Conservation (phyloP, 1,140 invertebrate species). For the Cotesia vestalis region DNA sequence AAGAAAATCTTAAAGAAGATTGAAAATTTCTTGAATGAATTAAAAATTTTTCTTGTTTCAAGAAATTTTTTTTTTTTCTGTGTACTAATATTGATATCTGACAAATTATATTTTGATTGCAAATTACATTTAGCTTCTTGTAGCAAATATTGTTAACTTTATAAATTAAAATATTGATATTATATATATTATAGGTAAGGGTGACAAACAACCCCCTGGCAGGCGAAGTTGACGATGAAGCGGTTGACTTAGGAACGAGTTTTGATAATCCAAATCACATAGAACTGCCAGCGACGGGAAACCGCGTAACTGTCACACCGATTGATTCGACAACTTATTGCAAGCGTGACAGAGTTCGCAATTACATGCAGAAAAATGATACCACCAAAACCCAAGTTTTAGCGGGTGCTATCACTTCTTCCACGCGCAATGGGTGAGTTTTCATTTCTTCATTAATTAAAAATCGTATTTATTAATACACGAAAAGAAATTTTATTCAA, state of each 20-base stretch:
- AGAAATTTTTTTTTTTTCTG: too few relatives aligned
- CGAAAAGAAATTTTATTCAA: neutral
- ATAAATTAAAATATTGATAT: neutral
- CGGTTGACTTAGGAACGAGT: constrained; percentile 69
- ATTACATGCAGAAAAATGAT: constrained; percentile 42
- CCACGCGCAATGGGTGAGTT: constrained; percentile 57
- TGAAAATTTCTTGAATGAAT: too few relatives aligned
- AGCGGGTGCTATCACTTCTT: constrained; percentile 31
- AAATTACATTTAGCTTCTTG: too few relatives aligned
- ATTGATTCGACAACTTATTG: constrained; percentile 80
- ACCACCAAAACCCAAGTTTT: constrained; percentile 47
- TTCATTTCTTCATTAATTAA: neutral
- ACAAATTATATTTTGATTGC: too few relatives aligned
- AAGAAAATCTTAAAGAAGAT: too few relatives aligned
- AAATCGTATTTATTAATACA: too few relatives aligned
- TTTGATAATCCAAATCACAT: constrained; percentile 81
- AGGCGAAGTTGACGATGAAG: constrained; percentile 72
- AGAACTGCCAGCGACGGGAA: constrained; percentile 68
- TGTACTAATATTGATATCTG: too few relatives aligned
- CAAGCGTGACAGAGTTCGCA: constrained; percentile 68
- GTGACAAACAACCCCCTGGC: constrained; percentile 82
- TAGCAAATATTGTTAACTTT: too few relatives aligned
- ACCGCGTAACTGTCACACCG: constrained; percentile 52
- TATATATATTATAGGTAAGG: constrained; percentile 65
- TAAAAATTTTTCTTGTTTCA: too few relatives aligned